Conservation (phyloP, 2,797 vertebrate genomes). For the Leptoclinus maculatus region DNA sequence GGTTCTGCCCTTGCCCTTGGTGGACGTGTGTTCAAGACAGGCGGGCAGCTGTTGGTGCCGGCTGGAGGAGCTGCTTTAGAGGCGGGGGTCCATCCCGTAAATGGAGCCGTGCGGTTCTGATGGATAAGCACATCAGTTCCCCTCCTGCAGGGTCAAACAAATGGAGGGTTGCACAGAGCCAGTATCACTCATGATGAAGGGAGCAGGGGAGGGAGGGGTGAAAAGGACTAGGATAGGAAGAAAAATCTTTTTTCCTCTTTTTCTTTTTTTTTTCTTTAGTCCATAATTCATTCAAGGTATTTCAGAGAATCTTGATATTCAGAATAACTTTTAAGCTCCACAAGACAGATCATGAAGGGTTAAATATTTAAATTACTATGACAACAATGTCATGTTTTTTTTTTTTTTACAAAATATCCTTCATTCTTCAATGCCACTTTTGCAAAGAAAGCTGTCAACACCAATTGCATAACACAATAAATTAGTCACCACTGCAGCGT, state of each 20-base stretch:
- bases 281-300: conserved; percentile 25
- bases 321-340: conserved; percentile 7
- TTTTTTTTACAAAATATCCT: neutral
- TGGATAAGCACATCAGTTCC: conserved; percentile 82
- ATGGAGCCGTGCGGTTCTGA: conserved; percentile 80
- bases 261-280: neutral
- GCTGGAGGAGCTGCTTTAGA: conserved; percentile 78
- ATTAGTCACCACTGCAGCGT: neutral
- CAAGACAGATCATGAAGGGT: neutral
- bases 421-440: neutral
- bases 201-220: conserved; percentile 40
- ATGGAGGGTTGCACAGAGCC: conserved; percentile 71
- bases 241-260: neutral
- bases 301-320: conserved; percentile 22
- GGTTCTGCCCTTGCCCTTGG: conserved; percentile 79
- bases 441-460: neutral
- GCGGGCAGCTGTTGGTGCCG: conserved; percentile 78
- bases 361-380: neutral
- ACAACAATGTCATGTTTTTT: neutral
- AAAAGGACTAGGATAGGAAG: conserved; percentile 32
- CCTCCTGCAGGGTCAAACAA: conserved; percentile 82
- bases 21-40: conserved; percentile 76
- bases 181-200: conserved; percentile 75
- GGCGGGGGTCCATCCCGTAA: conserved; percentile 79
- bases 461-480: conserved; percentile 3